A percentile compares a stretch with the other conserved stretches of the same genome.
These are phyloP conservation scores for Cephus pygmeus DNA, from an alignment of 2,888 invertebrate genomes.

Conservation along the genomic window DNA sequence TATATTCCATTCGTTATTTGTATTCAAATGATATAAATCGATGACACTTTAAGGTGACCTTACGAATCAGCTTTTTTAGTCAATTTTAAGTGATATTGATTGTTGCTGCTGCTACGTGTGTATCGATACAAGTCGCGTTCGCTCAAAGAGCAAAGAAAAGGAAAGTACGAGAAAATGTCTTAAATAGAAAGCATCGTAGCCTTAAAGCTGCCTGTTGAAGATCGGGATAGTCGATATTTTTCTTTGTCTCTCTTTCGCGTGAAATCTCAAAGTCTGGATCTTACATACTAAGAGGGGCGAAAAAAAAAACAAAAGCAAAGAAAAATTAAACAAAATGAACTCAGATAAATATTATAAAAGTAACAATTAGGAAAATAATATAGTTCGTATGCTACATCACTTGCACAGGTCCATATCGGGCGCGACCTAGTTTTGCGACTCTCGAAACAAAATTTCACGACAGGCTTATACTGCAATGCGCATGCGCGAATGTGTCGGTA, in stretches of 20 bases:
- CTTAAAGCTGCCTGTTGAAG: constrained; percentile 25
- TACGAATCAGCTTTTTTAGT: background rate
- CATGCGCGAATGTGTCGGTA: background rate
- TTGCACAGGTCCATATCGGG: background rate
- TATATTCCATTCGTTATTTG: background rate
- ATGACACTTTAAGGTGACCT: background rate
- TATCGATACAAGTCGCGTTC: constrained; percentile 41
- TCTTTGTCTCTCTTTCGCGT: constrained; percentile 13
- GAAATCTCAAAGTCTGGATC: constrained; percentile 33
- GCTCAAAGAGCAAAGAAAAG: constrained; percentile 26
- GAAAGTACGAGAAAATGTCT: constrained; percentile 31
- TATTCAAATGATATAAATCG: background rate
- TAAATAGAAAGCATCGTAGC: constrained; percentile 28
- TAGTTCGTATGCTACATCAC: constrained; percentile 35
- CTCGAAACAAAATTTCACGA: background rate
- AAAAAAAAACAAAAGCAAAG: background rate
- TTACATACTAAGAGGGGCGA: constrained; percentile 36
- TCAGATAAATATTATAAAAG: constrained; percentile 49
- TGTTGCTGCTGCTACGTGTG: background rate
- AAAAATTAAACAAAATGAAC: constrained; percentile 38
- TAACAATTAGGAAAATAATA: constrained; percentile 48
- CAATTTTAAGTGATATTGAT: background rate
- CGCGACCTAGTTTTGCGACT: background rate
- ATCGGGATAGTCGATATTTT: constrained; percentile 12
- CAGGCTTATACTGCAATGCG: background rate